Conservation (phyloP, 2,797 vertebrate genomes). For the Neoniphon sammara region DNA sequence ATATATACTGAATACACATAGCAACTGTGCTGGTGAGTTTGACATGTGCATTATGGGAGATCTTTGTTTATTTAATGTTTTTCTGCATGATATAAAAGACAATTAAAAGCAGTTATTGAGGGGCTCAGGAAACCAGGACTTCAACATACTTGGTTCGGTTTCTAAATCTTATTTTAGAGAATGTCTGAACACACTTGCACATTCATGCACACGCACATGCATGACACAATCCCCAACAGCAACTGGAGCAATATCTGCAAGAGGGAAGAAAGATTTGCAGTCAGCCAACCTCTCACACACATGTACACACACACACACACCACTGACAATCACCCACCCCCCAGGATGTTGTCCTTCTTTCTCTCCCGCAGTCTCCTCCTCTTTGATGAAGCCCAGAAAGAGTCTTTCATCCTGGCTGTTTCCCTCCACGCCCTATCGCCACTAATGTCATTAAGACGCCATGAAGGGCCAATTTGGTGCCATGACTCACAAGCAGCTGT, state of each 20-base stretch:
- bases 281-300: background rate
- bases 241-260: slow-evolving; percentile 34
- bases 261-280: no score
- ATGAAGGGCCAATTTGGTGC: slow-evolving; percentile 68
- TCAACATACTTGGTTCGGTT: background rate
- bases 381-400: slow-evolving; percentile 42
- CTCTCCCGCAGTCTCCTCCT: slow-evolving; percentile 1
- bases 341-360: background rate
- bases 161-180: background rate
- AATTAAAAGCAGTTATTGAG: background rate
- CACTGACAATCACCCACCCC: background rate
- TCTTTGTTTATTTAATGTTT: background rate
- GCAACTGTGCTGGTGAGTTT: background rate
- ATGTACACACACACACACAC: slow-evolving; percentile 10
- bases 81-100: background rate
- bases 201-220: background rate
- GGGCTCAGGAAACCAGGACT: background rate
- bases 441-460: slow-evolving; percentile 72
- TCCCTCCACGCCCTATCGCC: slow-evolving; percentile 39
- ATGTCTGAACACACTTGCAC: background rate
- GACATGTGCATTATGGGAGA: background rate
- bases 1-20: background rate
- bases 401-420: slow-evolving; percentile 53
- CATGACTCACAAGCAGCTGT: slow-evolving; percentile 71
- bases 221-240: slow-evolving; percentile 8